Percentiles rank a stretch among this genome's conserved stretches.
phyloP scores from a whole-genome alignment of 37 sponge, comb jelly and placozoan species.

The Theonella swinhoei region DNA sequence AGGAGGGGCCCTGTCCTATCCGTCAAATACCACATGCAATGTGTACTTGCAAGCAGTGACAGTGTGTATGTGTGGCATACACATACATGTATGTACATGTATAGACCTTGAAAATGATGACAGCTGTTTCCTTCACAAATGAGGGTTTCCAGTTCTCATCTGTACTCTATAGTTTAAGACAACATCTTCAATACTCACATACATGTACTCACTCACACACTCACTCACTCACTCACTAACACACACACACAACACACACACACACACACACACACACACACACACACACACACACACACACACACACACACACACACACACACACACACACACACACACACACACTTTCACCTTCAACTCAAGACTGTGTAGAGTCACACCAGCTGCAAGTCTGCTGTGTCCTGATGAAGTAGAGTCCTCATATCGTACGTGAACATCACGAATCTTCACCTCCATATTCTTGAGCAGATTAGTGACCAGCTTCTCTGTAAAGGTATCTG shows the following conservation, averaged over 20 bases:
- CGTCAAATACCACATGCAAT: too few species aligned
- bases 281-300: too few species aligned
- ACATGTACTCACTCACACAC: too few species aligned
- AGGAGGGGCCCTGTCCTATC: too few species aligned
- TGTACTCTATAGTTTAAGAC: slow-evolving; percentile 50
- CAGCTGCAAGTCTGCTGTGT: slow-evolving; percentile 58
- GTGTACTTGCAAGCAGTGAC: too few species aligned
- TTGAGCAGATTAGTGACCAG: slow-evolving; percentile 73
- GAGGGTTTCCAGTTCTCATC: slow-evolving; percentile 57
- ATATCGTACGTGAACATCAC: slow-evolving; percentile 81
- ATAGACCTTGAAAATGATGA: slow-evolving; percentile 68
- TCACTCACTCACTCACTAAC: too few species aligned
- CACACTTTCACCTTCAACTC: slow-evolving; percentile 69
- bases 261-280: too few species aligned
- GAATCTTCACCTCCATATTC: slow-evolving; percentile 81
- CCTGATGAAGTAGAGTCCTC: slow-evolving; percentile 77
- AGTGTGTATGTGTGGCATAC: not conserved
- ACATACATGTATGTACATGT: not conserved
- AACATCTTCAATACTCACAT: not conserved
- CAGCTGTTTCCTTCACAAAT: slow-evolving; percentile 63
- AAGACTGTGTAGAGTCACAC: slow-evolving; percentile 73
- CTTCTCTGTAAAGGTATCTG: slow-evolving; percentile 76
- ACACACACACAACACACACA: too few species aligned
- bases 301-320: too few species aligned
- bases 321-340: too few species aligned